Base-by-base conservation (phyloP, 2,797 vertebrate genomes). In the Heliangelus exortis region DNA sequence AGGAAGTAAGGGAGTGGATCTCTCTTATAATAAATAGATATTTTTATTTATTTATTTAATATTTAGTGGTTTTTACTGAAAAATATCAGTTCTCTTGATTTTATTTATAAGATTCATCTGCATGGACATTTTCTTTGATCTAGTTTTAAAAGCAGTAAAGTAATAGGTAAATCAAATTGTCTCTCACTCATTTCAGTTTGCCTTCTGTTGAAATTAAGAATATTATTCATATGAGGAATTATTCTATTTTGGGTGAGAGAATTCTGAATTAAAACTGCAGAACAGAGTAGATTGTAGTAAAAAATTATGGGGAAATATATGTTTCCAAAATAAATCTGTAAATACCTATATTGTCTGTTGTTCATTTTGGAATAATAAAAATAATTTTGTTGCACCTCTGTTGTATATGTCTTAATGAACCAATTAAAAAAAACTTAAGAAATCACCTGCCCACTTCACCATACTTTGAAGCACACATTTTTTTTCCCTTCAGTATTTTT, bases 321-420 rank as follows among this genome's bases (percentile, higher is more conserved):
- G 7, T 79, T 83, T 92, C 81, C 65, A 53, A 73, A 90, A 41
- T 43, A 57, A 18, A 82, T 92, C 79, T 95, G 59, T 77, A 92
- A 89, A 87, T 50, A 88, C 15, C 36, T 87, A 53, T 79, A 73
- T 55, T 68, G 19, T 63, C 63, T n/a, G 23, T 48, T 85, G n/a
- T 72, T 51, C 18, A 62, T 91, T 94, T 95, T 73, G 72, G 71
- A 96, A 94, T 69, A 97, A 93, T 95, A 95, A 97, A 96, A 94
- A 58, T 34, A 53, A 89, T 69, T 67, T 76, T 82, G 79, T 88
- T 90, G n/a, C n/a, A 96, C 33, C 95, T 94, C 19, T 73, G 45
- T 72, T 88, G 15, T 19, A 11, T 73, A 28, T 39, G 51, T 87
- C 47, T 90, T 80, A 77, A 79, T 58, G 47, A 69, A 18, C 8